Percentiles rank a stretch among this genome's conserved stretches.
These are phyloP conservation scores for Teleogryllus occipitalis DNA, from an alignment of 1,140 invertebrate species.

Conservation along the genomic window DNA sequence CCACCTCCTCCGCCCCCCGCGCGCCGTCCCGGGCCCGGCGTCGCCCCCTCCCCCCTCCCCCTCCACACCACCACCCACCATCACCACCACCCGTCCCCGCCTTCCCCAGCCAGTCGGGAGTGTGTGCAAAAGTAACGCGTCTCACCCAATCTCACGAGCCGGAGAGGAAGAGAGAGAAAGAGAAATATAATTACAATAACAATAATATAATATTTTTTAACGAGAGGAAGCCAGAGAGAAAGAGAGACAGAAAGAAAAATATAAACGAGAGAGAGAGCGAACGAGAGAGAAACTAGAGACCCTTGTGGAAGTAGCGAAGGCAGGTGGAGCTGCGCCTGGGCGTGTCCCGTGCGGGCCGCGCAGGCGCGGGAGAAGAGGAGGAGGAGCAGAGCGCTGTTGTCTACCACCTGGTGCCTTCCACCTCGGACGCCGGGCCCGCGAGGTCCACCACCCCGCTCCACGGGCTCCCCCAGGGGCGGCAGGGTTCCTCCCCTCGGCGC, in stretches of 20 bases:
- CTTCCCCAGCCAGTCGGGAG: too few species aligned
- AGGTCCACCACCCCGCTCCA: too few species aligned
- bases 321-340: too few species aligned
- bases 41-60: not conserved
- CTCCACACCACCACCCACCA: too few species aligned
- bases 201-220: not conserved
- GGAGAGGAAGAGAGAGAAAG: not conserved
- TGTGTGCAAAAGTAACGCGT: not conserved
- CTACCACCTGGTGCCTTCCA: not conserved
- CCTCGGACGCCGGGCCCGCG: not conserved
- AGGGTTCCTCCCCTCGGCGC: too few species aligned
- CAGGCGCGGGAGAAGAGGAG: not conserved
- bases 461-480: too few species aligned
- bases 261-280: not conserved
- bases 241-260: not conserved
- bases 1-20: conserved; percentile 7
- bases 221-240: not conserved
- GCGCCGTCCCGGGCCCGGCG: not conserved
- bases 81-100: too few species aligned
- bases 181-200: not conserved
- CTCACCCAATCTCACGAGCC: too few species aligned
- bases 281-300: not conserved
- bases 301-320: too few species aligned
- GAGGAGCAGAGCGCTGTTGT: not conserved
- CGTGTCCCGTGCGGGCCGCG: not conserved